phyloP scores from a whole-genome alignment of 2,888 invertebrate species.

The Torymus auratus region DNA sequence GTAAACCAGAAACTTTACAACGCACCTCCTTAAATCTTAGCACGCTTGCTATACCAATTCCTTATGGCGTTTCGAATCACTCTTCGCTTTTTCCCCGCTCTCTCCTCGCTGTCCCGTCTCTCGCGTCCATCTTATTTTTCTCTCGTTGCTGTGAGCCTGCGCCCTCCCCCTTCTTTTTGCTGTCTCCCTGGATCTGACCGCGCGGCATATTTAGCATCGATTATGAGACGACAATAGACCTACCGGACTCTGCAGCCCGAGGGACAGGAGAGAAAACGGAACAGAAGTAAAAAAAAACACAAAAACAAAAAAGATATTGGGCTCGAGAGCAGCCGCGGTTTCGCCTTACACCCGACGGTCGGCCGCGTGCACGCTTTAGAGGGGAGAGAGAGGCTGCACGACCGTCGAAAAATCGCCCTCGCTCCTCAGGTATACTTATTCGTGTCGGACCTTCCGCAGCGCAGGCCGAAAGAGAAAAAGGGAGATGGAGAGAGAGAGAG shows the following conservation, averaged over 20 bases:
- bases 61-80: constrained; percentile 31
- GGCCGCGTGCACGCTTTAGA: no score
- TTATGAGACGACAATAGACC: constrained; percentile 73
- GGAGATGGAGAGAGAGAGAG: neutral
- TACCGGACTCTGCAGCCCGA: constrained; percentile 64
- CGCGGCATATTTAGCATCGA: constrained; percentile 71
- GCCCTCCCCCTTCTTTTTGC: constrained; percentile 7
- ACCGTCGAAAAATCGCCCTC: no score
- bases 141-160: constrained; percentile 10
- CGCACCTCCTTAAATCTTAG: no score
- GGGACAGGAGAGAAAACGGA: constrained; percentile 43
- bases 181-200: constrained; percentile 43
- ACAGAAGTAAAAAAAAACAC: constrained; percentile 51
- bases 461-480: neutral
- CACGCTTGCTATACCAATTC: constrained; percentile 1
- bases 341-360: no score
- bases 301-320: constrained; percentile 8
- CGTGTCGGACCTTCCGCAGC: no score
- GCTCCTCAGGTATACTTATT: no score
- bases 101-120: neutral
- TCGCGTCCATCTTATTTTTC: constrained; percentile 37
- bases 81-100: constrained; percentile 1
- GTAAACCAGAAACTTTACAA: no score
- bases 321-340: no score
- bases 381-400: no score